Conservation (phyloP, 2,113 vertebrate species). For the Leucoraja erinaceus region DNA sequence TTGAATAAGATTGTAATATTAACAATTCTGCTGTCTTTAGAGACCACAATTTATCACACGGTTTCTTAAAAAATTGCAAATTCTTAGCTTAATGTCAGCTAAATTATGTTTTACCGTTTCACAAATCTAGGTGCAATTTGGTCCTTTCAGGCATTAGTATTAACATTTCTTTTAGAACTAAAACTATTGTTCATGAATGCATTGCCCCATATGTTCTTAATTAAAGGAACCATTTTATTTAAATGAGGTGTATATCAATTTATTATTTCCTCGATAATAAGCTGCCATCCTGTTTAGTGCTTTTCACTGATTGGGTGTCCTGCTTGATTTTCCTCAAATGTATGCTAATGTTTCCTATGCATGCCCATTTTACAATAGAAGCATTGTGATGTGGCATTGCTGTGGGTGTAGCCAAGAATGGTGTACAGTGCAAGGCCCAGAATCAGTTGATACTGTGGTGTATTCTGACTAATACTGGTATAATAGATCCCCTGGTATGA, state of each 20-base stretch:
- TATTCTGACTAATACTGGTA: background rate
- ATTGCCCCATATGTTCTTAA: background rate
- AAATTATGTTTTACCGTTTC: background rate
- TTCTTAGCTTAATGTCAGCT: background rate
- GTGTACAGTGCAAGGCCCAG: background rate
- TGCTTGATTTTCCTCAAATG: background rate
- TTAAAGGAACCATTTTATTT: constrained; percentile 3
- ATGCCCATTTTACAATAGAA: background rate
- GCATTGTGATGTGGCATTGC: background rate
- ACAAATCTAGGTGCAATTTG: background rate
- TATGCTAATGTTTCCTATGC: background rate
- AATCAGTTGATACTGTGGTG: background rate
- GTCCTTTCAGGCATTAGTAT: no score
- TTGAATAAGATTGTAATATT: no score
- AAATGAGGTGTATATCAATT: background rate
- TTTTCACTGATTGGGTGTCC: background rate
- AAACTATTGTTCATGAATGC: no score
- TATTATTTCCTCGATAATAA: background rate
- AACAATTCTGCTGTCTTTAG: no score
- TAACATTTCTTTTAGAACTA: no score
- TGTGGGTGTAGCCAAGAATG: background rate
- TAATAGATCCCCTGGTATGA: background rate
- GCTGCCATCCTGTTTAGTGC: background rate
- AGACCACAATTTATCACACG: background rate
- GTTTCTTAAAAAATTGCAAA: background rate